Evolutionary conservation across 2,797 vertebrate genomes (phyloP), one percentile per base, ranked within the genome.

Genomic region (Poeciliopsis turneri): DNA sequence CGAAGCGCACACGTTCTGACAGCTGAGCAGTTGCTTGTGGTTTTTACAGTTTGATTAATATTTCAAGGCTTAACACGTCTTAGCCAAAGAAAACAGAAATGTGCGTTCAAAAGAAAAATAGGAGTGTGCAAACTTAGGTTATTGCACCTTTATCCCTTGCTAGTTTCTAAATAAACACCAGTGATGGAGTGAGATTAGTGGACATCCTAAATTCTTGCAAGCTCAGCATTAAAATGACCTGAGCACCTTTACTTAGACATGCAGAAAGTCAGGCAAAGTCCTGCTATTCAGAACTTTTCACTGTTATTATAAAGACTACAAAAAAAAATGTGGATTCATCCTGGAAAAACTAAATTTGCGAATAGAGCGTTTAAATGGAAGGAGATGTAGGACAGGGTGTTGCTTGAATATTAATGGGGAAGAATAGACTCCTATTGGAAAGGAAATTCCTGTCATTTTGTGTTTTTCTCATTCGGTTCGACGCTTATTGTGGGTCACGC

Each of bases 401-500:
- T 71, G 84, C 72, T 59, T 72, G 77, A 55, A n/a, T 75, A 76
- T 43, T 69, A 73, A 73, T 53, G 55, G 49, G 77, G 76, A 71
- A 76, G 61, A 43, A 74, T 45, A 84, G 75, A 87, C 86, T 87
- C 74, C 64, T 79, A 77, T 45, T 75, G 61, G 68, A 87, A 64
- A 92, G 92, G 92, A 94, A 92, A 91, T 87, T 87, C 85, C 87
- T 89, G 83, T 81, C 84, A 84, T 91, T 88, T 91, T 75, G 83
- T 83, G 79, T 85, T 84, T 59, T 72, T 81, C 80, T 81, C 80
- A 69, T 71, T 30, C 57, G 82, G 53, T 28, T 69, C 78, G 78
- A 49, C 25, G 28, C 81, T 84, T 74, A 43, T 25, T 76, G 76
- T 77, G 85, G 84, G 86, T 92, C 91, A 80, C 20, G 66, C 81